phyloP scores from a whole-genome alignment of 2,113 vertebrate genomes.

The Bubo blakistoni region DNA sequence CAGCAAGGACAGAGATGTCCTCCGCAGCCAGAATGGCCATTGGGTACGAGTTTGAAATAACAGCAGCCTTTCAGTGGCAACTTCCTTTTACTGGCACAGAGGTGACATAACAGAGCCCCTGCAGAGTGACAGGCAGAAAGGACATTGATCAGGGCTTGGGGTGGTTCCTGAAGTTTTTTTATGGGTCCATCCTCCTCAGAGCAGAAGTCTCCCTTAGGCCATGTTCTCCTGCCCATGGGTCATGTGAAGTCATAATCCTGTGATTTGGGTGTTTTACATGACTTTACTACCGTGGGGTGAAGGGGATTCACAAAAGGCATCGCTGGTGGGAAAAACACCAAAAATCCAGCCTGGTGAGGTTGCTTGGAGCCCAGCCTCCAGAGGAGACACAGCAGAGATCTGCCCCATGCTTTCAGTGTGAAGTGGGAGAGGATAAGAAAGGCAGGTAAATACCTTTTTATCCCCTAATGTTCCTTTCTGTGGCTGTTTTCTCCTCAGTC shows the following conservation, averaged over 20 bases:
- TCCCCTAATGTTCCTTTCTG: background rate
- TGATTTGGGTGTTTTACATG: accelerated
- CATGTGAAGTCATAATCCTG: background rate
- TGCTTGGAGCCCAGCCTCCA: background rate
- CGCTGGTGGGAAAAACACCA: background rate
- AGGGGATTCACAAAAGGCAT: background rate
- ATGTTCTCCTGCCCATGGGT: background rate
- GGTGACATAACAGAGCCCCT: accelerated
- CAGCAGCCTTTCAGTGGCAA: background rate
- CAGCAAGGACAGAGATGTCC: background rate
- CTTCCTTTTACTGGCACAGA: background rate
- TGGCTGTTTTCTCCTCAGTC: background rate
- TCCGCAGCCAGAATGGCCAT: background rate
- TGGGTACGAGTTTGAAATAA: background rate
- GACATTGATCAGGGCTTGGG: background rate
- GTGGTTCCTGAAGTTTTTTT: background rate
- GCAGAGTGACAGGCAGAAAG: background rate
- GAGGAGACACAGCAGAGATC: background rate
- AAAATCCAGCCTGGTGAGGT: background rate
- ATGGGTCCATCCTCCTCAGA: background rate
- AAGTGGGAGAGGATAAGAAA: background rate
- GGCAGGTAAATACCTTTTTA: background rate
- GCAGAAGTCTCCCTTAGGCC: background rate
- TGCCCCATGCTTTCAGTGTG: background rate
- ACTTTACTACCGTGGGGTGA: background rate